Conservation (phyloP, 1,140 invertebrate species). For the Drosophila gunungcola region DNA sequence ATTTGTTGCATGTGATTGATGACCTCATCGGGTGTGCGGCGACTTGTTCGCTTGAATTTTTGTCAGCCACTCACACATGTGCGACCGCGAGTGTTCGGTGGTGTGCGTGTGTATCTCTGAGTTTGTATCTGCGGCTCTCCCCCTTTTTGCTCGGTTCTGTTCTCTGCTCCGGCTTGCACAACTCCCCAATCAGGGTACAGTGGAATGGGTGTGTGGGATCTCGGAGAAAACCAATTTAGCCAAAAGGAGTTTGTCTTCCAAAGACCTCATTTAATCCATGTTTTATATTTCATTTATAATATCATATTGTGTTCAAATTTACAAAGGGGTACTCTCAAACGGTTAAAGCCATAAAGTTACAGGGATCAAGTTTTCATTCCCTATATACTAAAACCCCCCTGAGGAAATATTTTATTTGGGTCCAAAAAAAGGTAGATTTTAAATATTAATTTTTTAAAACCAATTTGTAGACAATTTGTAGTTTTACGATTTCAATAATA, state of each 20-base stretch:
- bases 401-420: no score
- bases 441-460: no score
- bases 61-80: slow-evolving; percentile 43
- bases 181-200: slow-evolving; percentile 33
- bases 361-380: no score
- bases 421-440: no score
- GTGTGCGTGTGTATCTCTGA: slow-evolving; percentile 29
- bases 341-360: not conserved
- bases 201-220: slow-evolving; percentile 8
- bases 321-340: not conserved
- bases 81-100: slow-evolving; percentile 2
- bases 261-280: not conserved
- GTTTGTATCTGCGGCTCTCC: slow-evolving; percentile 36
- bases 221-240: not conserved
- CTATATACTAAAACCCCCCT: no score
- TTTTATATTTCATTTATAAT: not conserved
- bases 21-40: slow-evolving; percentile 66
- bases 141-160: slow-evolving; percentile 9
- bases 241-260: slow-evolving; percentile 1
- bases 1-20: slow-evolving; percentile 71
- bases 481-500: no score
- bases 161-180: slow-evolving; percentile 32
- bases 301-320: not conserved
- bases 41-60: slow-evolving; percentile 50
- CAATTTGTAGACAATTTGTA: no score